Conservation (phyloP, 2,888 invertebrate species). For the Listrodromus nycthemerus region DNA sequence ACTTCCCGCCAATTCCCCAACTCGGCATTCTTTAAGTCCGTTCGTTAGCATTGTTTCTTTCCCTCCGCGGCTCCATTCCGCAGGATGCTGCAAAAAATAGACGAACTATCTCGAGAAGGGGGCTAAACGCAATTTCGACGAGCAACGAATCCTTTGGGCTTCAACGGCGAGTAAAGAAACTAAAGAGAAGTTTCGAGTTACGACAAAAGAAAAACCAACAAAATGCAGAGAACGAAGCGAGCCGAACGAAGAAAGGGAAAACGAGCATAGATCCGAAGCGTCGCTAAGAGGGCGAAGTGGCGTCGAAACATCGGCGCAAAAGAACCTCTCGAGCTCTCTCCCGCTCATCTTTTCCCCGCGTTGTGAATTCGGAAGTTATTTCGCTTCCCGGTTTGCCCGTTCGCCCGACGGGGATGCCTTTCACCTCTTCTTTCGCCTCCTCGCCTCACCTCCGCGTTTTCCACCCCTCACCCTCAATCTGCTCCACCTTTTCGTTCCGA, state of each 20-base stretch:
- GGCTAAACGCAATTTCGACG: too few relatives aligned
- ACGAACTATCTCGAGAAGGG: too few relatives aligned
- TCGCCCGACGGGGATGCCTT: slow-evolving; percentile 52
- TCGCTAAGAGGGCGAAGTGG: slow-evolving; percentile 27
- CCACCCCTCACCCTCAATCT: slow-evolving; percentile 43
- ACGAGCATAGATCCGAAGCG: slow-evolving; percentile 12
- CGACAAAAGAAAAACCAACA: background rate
- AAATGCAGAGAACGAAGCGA: background rate
- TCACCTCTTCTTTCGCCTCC: slow-evolving; percentile 59
- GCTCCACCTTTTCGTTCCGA: slow-evolving; percentile 58
- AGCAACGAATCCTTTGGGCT: slow-evolving; percentile 9
- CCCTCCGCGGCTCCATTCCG: too few relatives aligned
- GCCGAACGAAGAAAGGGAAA: slow-evolving; percentile 1
- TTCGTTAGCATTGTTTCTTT: too few relatives aligned
- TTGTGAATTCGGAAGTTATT: slow-evolving; percentile 77
- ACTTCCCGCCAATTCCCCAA: too few relatives aligned
- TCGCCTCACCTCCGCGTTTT: slow-evolving; percentile 63
- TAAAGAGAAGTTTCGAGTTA: slow-evolving; percentile 2
- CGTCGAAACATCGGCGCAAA: slow-evolving; percentile 48
- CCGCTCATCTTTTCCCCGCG: slow-evolving; percentile 51
- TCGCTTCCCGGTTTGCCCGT: slow-evolving; percentile 71
- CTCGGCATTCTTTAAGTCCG: too few relatives aligned
- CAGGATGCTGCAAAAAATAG: too few relatives aligned
- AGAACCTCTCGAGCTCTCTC: slow-evolving; percentile 11
- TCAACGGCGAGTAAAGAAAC: slow-evolving; percentile 17